Base-by-base conservation (phyloP, 2,113 vertebrate genomes). In the Ascaphus truei region DNA sequence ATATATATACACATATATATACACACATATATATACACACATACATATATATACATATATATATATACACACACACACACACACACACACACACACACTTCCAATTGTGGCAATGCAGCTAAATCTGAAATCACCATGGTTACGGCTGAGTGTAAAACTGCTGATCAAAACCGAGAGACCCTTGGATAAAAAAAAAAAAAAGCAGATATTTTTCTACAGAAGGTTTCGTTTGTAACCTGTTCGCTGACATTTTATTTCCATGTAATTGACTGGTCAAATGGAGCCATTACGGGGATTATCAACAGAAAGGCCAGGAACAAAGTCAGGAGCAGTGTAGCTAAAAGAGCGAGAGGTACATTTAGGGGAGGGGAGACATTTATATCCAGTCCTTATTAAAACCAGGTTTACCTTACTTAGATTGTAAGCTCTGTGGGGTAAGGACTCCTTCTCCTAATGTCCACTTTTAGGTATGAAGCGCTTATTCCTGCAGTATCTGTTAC, bases 101-200 rank as follows among this genome's bases (percentile, higher is more conserved):
- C 51, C 37, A 30, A 25, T 16, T 29, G 43, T 7, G 23, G 43
- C 43, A 47, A 7, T 47, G 11, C 37, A 33, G 36, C 11, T n/a
- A 56, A 56, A 67, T 56, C 63, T 43, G 37, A 30, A 67, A 55
- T 67, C 51, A 43, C 63, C 63, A 67, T 67, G 63, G 63, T 56
- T 67, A 67, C 63, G n/a, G 51, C 26, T 22, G 26, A 45, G 51
- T 67, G 63, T 56, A 51, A 56, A 67, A 56, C 50, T 56, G 63
- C 50, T 56, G 27, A 56, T 67, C 51, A 67, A 67, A 66, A 33
- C 51, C 34, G 11, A 50, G 55, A 66, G 26, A 30, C 50, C 50
- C 25, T 23, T 29, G 27, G 36, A 36, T 31, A 34, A 43, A 30
- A 58, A n/a, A 31, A 25, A 41, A 13, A 30, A 36, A 30, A 53